Evolutionary conservation across 2,888 invertebrate genomes (phyloP).

Genomic region (Chymomyza procnemis): DNA sequence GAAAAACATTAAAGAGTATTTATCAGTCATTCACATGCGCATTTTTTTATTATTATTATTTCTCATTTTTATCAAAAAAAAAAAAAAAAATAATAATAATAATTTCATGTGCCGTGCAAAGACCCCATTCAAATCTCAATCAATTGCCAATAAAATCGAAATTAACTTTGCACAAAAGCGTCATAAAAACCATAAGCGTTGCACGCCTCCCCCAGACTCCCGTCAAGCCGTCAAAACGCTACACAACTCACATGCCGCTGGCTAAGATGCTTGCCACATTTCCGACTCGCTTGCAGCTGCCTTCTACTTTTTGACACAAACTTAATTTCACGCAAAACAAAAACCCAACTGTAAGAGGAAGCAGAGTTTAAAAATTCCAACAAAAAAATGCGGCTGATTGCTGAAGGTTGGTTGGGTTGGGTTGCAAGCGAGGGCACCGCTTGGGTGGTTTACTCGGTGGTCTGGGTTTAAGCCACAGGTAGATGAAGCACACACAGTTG

Average conservation of each 20-base stretch:
- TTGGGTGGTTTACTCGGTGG: neutral
- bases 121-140: slow-evolving; percentile 65
- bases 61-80: slow-evolving; percentile 5
- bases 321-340: slow-evolving; percentile 62
- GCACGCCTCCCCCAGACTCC: slow-evolving; percentile 9
- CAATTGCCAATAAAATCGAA: slow-evolving; percentile 73
- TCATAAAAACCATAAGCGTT: slow-evolving; percentile 50
- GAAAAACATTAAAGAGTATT: neutral
- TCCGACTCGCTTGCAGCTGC: slow-evolving; percentile 1
- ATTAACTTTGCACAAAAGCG: slow-evolving; percentile 70
- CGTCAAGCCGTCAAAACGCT: neutral
- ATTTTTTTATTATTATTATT: neutral
- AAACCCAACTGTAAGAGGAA: slow-evolving; percentile 33
- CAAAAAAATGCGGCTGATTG: slow-evolving; percentile 53
- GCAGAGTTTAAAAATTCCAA: slow-evolving; percentile 16
- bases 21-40: neutral
- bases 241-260: neutral
- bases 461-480: slow-evolving; percentile 62
- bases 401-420: slow-evolving; percentile 18
- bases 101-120: slow-evolving; percentile 37
- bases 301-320: slow-evolving; percentile 53
- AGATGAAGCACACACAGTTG: slow-evolving; percentile 62
- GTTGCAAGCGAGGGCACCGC: neutral
- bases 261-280: neutral
- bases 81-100: too few relatives aligned